Evolutionary conservation across 1,140 invertebrate genomes (phyloP).

Genomic region (Danaus melanippus): DNA sequence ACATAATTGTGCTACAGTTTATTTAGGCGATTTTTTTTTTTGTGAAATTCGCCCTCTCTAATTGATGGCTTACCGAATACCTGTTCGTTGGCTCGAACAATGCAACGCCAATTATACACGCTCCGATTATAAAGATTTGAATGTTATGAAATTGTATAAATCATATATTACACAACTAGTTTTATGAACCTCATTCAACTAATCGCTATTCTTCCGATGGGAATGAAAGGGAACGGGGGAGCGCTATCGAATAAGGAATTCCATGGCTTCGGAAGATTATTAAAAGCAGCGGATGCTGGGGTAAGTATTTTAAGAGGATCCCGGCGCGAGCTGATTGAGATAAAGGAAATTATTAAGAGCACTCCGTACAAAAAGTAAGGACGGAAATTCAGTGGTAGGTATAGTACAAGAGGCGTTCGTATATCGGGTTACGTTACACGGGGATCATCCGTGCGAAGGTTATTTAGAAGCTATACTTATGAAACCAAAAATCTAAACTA

Average conservation of each 20-base stretch:
- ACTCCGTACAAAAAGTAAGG: conserved; percentile 52
- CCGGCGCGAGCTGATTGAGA: conserved; percentile 61
- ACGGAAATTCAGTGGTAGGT: conserved; percentile 48
- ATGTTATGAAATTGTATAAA: conserved; percentile 54
- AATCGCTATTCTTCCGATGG: conserved; percentile 53
- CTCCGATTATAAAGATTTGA: conserved; percentile 65
- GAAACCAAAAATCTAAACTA: too few species aligned
- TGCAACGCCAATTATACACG: conserved; percentile 61
- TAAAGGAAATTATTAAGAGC: conserved; percentile 72
- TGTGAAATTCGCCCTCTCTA: conserved; percentile 37
- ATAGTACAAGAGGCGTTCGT: conserved; percentile 30
- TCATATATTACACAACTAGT: conserved; percentile 45
- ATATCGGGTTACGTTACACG: conserved; percentile 51
- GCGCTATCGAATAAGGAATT: conserved; percentile 57
- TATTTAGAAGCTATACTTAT: not conserved
- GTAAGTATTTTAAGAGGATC: conserved; percentile 71
- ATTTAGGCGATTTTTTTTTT: conserved; percentile 46
- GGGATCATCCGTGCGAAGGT: conserved; percentile 44
- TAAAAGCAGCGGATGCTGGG: conserved; percentile 71
- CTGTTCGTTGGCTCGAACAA: conserved; percentile 61
- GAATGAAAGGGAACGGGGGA: conserved; percentile 64
- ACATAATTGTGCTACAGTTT: conserved; percentile 42
- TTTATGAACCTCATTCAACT: conserved; percentile 41
- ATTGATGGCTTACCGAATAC: conserved; percentile 60
- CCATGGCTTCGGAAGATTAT: conserved; percentile 66